Base-by-base conservation (phyloP, 2,888 invertebrate genomes). In the Sussaba pulchella region DNA sequence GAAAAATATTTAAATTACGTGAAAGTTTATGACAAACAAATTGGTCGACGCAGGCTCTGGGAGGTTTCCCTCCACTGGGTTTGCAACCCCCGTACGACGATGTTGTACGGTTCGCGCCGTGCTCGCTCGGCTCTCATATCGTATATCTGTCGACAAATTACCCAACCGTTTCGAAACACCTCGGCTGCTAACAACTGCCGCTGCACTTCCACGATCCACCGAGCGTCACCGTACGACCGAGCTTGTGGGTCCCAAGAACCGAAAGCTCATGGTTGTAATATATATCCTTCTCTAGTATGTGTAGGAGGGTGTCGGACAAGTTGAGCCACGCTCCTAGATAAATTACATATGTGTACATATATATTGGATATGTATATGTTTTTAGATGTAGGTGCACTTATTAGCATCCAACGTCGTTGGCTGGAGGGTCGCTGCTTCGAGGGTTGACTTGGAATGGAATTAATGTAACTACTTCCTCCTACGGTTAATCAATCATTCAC, bases 381-480 rank as follows among this genome's bases (percentile, higher is more conserved):
- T n/a, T n/a, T n/a, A n/a, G n/a, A n/a, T n/a, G n/a, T n/a, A n/a
- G n/a, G n/a, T n/a, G n/a, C n/a, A n/a, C n/a, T n/a, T 31, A 63
- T 63, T 54, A 69, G 24, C 12, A 41, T 57, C 57, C 45, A 45
- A 41, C 17, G 26, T 70, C 70, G 45, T 31, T 43, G 43, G 10
- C 41, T 8, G 43, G 19, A 57, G 70, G 57, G 57, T 70, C 45
- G 70, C 26, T 31, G 84, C 85, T 87, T 88, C 87, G 86, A 88
- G 88, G 90, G 90, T 85, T 88, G 87, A 86, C 88, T 87, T 66
- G 86, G 87, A 91, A 91, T 66, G 86, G 87, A 91, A 91, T 91
- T 90, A 91, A 91, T 91, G 89, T 85, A n/a, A 88, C 87, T 85
- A 88, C 88, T 90, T 91, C 90, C 90, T 89, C 84, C 83, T 81